These are phyloP conservation scores for human DNA, from an alignment of 2,113 vertebrate species.

Conservation along the genomic window DNA sequence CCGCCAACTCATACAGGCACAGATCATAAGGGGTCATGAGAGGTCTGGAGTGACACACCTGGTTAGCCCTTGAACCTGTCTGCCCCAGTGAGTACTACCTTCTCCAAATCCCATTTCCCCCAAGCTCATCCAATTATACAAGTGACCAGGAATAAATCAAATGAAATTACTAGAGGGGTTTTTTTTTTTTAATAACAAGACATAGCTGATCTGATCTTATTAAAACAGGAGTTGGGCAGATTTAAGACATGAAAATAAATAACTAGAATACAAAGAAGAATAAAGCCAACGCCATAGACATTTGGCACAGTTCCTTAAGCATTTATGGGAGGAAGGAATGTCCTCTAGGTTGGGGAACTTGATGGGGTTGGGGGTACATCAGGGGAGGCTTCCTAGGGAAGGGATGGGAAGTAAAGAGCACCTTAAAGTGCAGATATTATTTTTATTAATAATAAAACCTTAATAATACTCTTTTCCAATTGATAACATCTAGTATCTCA, in stretches of 20 bases:
- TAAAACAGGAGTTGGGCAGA: conserved; percentile 40
- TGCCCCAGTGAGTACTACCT: conserved; percentile 43
- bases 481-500: neutral
- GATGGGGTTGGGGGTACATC: fast-evolving
- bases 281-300: fast-evolving
- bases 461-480: neutral
- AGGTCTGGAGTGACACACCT: neutral
- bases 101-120: conserved; percentile 66
- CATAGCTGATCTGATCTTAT: conserved; percentile 58
- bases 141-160: conserved; percentile 76
- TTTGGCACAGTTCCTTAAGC: neutral
- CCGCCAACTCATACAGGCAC: neutral
- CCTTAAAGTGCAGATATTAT: neutral
- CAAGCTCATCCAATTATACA: conserved; percentile 69
- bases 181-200: conserved; percentile 42
- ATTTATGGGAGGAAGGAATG: fast-evolving
- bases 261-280: neutral
- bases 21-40: neutral
- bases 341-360: fast-evolving
- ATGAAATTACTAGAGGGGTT: conserved; percentile 56
- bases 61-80: conserved; percentile 70
- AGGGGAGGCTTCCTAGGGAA: fast-evolving
- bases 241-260: conserved; percentile 12
- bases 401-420: fast-evolving
- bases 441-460: neutral